phyloP scores from a whole-genome alignment of 2,888 invertebrate genomes.

The Dryobotodes eremita region DNA sequence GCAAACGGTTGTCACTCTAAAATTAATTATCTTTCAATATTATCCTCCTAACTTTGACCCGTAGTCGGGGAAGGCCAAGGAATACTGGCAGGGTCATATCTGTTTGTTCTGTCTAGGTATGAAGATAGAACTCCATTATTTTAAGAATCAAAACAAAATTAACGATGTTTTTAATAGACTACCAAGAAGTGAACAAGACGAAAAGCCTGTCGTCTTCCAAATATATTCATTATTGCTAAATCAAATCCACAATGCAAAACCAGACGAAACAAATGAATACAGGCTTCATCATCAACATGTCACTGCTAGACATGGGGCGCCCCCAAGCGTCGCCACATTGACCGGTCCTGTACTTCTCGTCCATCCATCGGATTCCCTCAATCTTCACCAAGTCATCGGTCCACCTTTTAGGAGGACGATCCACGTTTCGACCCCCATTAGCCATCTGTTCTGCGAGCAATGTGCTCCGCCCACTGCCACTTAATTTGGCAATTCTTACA shows the following conservation, averaged over 20 bases:
- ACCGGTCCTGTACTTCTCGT: too few species aligned
- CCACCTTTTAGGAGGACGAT: too few species aligned
- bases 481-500: not conserved
- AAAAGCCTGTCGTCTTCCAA: too few species aligned
- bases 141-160: not conserved
- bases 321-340: not conserved
- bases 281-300: not conserved
- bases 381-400: too few species aligned
- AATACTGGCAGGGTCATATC: not conserved
- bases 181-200: too few species aligned
- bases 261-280: not conserved
- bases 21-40: conserved; percentile 4
- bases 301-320: not conserved
- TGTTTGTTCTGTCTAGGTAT: not conserved
- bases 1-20: not conserved
- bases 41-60: not conserved
- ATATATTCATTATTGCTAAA: too few species aligned
- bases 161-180: too few species aligned
- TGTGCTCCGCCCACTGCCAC: too few species aligned
- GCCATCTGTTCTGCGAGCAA: too few species aligned
- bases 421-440: too few species aligned
- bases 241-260: not conserved
- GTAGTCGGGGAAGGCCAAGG: not conserved
- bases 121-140: not conserved
- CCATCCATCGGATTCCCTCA: too few species aligned